Conservation (phyloP, 2,888 invertebrate species). For the Monochamus alternatus region DNA sequence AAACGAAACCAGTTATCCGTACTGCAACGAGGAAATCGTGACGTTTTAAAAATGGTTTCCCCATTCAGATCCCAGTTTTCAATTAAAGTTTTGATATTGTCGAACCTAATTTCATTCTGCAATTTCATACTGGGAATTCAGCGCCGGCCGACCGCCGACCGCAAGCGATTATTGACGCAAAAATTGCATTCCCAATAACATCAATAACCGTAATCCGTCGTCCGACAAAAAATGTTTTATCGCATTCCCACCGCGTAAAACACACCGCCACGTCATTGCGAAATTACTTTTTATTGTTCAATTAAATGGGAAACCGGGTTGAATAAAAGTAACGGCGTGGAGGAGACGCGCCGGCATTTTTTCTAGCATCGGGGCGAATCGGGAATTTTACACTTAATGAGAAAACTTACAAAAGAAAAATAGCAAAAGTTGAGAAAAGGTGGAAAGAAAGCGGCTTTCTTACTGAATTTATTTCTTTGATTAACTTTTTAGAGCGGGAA, state of each 20-base stretch:
- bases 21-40: background rate
- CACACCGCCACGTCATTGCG: slow-evolving; percentile 16
- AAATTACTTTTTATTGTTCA: slow-evolving; percentile 43
- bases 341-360: slow-evolving; percentile 51
- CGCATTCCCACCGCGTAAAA: slow-evolving; percentile 5
- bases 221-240: slow-evolving; percentile 15
- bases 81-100: slow-evolving; percentile 31
- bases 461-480: slow-evolving; percentile 66
- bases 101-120: slow-evolving; percentile 9
- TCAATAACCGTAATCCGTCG: slow-evolving; percentile 21
- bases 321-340: slow-evolving; percentile 51
- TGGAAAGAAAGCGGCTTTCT: slow-evolving; percentile 60
- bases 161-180: slow-evolving; percentile 31
- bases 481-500: slow-evolving; percentile 60
- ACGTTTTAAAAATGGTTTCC: slow-evolving; percentile 2
- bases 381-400: slow-evolving; percentile 65
- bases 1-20: slow-evolving; percentile 7
- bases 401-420: slow-evolving; percentile 66
- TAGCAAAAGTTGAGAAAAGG: slow-evolving; percentile 64
- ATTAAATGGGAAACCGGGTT: slow-evolving; percentile 50
- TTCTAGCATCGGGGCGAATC: slow-evolving; percentile 58
- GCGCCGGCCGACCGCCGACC: slow-evolving; percentile 7
- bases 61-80: slow-evolving; percentile 8
- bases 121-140: slow-evolving; percentile 19
- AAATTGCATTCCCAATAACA: slow-evolving; percentile 35